Conservation (phyloP, 2,113 vertebrate genomes). For the Crotalus helleri region DNA sequence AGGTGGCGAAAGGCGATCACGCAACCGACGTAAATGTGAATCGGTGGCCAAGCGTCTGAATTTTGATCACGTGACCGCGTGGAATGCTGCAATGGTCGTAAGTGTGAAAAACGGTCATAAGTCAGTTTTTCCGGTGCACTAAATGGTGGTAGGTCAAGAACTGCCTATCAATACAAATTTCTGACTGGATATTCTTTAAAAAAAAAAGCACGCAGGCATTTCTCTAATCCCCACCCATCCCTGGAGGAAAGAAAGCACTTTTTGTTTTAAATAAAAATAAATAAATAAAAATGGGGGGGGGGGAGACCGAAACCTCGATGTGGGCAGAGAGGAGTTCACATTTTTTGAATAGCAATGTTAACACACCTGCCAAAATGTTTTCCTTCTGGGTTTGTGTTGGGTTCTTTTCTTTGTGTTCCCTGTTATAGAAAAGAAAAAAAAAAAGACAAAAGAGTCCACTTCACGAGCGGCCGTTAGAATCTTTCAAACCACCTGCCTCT, state of each 20-base stretch:
- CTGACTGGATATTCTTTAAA: neutral
- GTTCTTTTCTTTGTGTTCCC: constrained; percentile 36
- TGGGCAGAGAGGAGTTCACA: neutral
- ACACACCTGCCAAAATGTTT: constrained; percentile 69
- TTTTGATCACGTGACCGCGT: no score
- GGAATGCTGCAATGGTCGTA: no score
- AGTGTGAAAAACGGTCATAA: no score
- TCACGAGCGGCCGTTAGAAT: constrained; percentile 10
- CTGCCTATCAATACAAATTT: neutral
- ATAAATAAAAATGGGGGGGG: neutral
- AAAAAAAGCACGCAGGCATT: neutral
- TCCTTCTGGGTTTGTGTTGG: constrained; percentile 37
- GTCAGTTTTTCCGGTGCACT: no score
- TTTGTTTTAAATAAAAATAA: neutral
- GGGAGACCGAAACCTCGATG: neutral
- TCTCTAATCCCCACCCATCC: neutral
- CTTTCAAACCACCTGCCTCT: constrained; percentile 52
- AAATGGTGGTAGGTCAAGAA: no score
- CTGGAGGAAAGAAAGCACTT: neutral
- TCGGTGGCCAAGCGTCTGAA: no score
- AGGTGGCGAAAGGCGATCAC: no score
- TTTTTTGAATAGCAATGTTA: constrained; percentile 32
- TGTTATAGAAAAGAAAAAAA: constrained; percentile 19
- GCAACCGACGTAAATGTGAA: no score
- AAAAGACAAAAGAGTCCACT: constrained; percentile 51